Percentiles rank a stretch among this genome's conserved stretches.
These are phyloP conservation scores for Gallinago media DNA, from an alignment of 2,113 vertebrate species.

Conservation along the genomic window DNA sequence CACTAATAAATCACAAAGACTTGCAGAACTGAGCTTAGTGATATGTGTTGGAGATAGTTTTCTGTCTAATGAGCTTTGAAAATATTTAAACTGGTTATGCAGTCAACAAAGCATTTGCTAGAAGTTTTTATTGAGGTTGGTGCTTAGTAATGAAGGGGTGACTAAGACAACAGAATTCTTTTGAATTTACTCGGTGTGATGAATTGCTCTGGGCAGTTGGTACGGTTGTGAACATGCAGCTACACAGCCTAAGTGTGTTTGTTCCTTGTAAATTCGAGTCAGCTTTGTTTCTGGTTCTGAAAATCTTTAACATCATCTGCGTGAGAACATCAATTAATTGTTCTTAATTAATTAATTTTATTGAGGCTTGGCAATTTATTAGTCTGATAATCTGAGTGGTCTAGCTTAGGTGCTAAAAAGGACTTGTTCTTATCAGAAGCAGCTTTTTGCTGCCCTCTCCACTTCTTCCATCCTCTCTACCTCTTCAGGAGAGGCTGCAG, in stretches of 20 bases:
- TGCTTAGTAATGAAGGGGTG: background rate
- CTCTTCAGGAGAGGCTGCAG: background rate
- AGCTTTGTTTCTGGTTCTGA: background rate
- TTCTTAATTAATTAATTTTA: background rate
- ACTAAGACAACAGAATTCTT: background rate
- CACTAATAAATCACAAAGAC: background rate
- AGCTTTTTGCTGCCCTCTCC: background rate
- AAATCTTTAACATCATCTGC: background rate
- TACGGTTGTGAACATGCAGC: background rate
- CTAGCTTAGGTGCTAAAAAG: background rate
- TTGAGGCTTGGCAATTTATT: background rate
- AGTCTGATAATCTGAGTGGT: background rate
- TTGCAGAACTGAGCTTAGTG: background rate
- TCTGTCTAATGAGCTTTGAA: background rate
- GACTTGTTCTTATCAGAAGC: background rate
- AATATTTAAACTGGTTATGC: background rate
- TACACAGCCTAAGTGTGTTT: background rate
- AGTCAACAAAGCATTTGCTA: background rate
- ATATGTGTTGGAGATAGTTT: background rate
- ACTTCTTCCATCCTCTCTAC: background rate
- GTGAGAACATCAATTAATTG: background rate
- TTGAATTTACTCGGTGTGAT: background rate
- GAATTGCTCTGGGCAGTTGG: background rate
- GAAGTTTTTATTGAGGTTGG: background rate
- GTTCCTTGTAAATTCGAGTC: background rate